Conservation (phyloP, 2,797 vertebrate species). For the Sebastiscus tertius region DNA sequence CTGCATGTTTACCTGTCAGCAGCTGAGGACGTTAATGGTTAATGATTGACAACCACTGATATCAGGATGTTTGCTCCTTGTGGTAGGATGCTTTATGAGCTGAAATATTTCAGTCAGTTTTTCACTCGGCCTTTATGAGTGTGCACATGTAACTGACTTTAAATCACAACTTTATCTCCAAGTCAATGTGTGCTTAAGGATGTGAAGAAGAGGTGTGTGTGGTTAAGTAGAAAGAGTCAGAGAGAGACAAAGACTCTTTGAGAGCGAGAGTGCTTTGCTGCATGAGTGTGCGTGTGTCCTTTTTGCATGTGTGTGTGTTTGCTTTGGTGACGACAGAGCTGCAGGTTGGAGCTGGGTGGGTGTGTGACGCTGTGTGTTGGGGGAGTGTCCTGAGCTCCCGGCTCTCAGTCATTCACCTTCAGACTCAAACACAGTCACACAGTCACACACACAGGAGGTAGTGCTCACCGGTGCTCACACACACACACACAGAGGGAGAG, state of each 20-base stretch:
- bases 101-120: neutral
- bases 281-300: neutral
- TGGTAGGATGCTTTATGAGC: neutral
- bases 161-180: neutral
- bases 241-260: conserved; percentile 19
- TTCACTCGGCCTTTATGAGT: neutral
- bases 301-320: conserved; percentile 17
- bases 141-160: neutral
- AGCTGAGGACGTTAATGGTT: conserved; percentile 8
- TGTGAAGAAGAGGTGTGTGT: conserved; percentile 1
- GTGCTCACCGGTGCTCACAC: neutral
- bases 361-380: conserved; percentile 47
- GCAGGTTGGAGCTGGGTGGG: conserved; percentile 62
- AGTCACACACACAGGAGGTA: neutral
- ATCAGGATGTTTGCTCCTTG: neutral
- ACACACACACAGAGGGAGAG: neutral
- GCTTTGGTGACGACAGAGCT: conserved; percentile 46
- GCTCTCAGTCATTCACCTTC: conserved; percentile 42
- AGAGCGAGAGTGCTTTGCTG: conserved; percentile 26
- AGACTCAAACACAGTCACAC: conserved; percentile 1
- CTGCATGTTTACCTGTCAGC: neutral
- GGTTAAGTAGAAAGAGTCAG: neutral
- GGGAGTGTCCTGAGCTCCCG: conserved; percentile 37
- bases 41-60: conserved; percentile 9
- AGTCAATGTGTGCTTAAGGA: conserved; percentile 14